Conservation (phyloP, 2,113 vertebrate genomes). For the Hippocampus mohnikei region DNA sequence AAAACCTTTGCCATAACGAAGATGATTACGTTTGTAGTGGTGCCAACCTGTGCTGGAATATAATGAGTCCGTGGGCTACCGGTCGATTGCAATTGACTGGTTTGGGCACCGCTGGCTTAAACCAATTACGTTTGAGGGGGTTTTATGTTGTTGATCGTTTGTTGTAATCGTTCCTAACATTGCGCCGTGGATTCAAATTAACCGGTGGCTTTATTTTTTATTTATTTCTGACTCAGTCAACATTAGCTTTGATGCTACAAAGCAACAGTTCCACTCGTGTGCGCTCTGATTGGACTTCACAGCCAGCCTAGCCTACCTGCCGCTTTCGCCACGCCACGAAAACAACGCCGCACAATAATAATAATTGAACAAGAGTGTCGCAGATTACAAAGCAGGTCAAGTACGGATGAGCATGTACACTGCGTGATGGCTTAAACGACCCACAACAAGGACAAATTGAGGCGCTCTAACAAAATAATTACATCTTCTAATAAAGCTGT, state of each 20-base stretch:
- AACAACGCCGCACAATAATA: conserved; percentile 45
- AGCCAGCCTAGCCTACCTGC: conserved; percentile 29
- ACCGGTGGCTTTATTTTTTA: too few relatives aligned
- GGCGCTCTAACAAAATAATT: conserved; percentile 70
- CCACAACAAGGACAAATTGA: conserved; percentile 69
- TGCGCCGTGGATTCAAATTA: too few relatives aligned
- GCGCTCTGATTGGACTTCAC: conserved; percentile 32
- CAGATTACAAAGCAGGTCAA: conserved; percentile 61
- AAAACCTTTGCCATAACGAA: not conserved
- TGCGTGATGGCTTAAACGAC: conserved; percentile 56
- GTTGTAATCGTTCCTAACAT: too few relatives aligned
- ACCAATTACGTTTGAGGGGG: too few relatives aligned
- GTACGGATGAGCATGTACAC: conserved; percentile 54
- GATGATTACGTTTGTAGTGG: not conserved
- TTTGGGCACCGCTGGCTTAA: too few relatives aligned
- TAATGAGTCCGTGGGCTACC: too few relatives aligned
- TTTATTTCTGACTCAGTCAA: too few relatives aligned
- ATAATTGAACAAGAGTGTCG: conserved; percentile 48
- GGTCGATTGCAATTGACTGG: too few relatives aligned
- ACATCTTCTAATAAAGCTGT: conserved; percentile 71
- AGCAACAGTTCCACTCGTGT: conserved; percentile 6
- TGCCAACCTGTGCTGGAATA: too few relatives aligned
- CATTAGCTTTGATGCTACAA: not conserved
- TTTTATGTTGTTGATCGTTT: too few relatives aligned
- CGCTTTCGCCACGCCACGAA: conserved; percentile 30